phyloP scores from a whole-genome alignment of 2,888 invertebrate species.

The Leucophenga montana region DNA sequence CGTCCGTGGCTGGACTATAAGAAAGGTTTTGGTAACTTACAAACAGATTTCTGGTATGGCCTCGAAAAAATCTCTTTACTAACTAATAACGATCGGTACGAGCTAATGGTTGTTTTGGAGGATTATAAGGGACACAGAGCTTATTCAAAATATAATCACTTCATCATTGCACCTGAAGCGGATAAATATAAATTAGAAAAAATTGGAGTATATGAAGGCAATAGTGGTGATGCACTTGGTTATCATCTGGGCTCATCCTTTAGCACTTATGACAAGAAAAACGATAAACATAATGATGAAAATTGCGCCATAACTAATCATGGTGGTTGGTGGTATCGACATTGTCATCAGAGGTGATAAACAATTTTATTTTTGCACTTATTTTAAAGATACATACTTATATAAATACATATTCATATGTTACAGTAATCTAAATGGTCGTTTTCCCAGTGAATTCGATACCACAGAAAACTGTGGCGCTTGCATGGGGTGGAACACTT shows the following conservation, averaged over 20 bases:
- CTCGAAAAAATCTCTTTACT: conserved; percentile 37
- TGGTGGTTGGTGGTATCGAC: conserved; percentile 3
- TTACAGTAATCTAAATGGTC: conserved; percentile 9
- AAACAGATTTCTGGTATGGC: conserved; percentile 45
- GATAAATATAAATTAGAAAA: conserved; percentile 15
- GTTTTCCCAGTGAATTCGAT: not conserved
- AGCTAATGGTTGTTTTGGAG: conserved; percentile 24
- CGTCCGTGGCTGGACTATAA: conserved; percentile 44
- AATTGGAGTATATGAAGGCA: not conserved
- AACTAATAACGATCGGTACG: conserved; percentile 11
- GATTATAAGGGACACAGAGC: not conserved
- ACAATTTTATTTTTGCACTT: not conserved
- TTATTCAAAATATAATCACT: conserved; percentile 18
- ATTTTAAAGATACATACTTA: too few relatives aligned
- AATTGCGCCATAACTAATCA: not conserved
- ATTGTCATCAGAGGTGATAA: conserved; percentile 6
- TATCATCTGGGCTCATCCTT: not conserved
- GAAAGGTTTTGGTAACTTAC: conserved; percentile 41
- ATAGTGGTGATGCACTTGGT: not conserved
- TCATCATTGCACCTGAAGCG: conserved; percentile 12
- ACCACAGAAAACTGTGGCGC: not conserved
- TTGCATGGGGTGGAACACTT: not conserved
- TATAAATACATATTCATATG: not conserved
- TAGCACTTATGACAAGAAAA: not conserved
- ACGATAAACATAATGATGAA: conserved; percentile 5